Base-by-base conservation (phyloP, 2,797 vertebrate species). In the Hephaestus fuliginosus region DNA sequence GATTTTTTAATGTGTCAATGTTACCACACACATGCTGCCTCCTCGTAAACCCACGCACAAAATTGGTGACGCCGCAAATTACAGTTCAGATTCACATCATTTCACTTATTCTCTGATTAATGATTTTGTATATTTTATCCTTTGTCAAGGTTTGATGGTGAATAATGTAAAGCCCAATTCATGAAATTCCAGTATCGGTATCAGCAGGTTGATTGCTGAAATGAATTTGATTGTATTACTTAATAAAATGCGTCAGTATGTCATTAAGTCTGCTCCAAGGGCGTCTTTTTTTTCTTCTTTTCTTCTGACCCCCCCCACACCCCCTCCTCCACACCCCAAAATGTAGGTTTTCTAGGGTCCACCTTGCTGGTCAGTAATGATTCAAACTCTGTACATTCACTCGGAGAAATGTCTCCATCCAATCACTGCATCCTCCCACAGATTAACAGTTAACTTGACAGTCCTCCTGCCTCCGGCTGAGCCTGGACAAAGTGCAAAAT, bases 391-490 rank as follows among this genome's bases (percentile, higher is more conserved):
- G 22, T 41, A 69, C 67, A 9, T 66, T 81, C 6, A 43, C 60
- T 22, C 7, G 11, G 60, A 53, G 49, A 62, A 73, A 58, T 25
- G 1, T 13, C 36, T 77, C 46, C 33, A 75, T 80, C 77, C 84
- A 83, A 55, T 75, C 44, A 39, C 68, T 44, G 66, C 77, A 55
- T 85, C 82, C 81, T 74, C 52, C 73, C 33, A 8, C 64, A 83
- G 93, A 93, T 96, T 95, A 96, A 95, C 95, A 86, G 93, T 96
- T 96, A 95, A 96, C 95, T 79, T 86, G 86, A 85, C 60, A 39
- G 63, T 82, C 83, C 83, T 78, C 11, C 25, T 79, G 82, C 57
- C 70, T 89, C 41, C 44, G 60, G 89, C 80, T 81, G 62, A 64
- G 56, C 2, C 77, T 66, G 96, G 89, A 91, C 96, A 96, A 96